phyloP scores from a whole-genome alignment of 2,113 vertebrate genomes.

The Phyllostomus discolor region DNA sequence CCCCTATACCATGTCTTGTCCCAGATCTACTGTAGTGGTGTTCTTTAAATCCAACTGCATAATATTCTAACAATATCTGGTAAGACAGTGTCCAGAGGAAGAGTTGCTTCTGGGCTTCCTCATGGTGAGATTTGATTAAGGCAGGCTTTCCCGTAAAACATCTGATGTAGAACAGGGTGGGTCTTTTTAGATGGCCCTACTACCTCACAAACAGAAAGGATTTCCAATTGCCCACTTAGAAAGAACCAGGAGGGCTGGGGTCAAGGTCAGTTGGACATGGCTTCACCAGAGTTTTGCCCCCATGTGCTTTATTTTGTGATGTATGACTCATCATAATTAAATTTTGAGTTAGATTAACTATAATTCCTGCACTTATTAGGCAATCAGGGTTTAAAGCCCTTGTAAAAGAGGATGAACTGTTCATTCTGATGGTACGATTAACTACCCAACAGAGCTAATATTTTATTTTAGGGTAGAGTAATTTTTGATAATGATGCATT shows the following conservation, averaged over 20 bases:
- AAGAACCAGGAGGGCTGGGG: conserved; percentile 19
- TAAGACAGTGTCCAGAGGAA: conserved; percentile 35
- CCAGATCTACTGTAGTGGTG: neutral
- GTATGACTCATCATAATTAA: conserved; percentile 69
- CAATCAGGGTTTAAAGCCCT: conserved; percentile 61
- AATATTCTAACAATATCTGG: neutral
- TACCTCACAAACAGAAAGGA: conserved; percentile 41
- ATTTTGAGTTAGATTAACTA: conserved; percentile 71
- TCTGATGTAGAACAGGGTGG: neutral
- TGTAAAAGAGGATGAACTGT: conserved; percentile 65
- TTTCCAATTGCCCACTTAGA: conserved; percentile 37
- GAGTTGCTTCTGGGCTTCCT: conserved; percentile 48
- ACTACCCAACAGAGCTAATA: conserved; percentile 63
- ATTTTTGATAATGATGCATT: conserved; percentile 65
- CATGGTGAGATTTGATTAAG: conserved; percentile 28
- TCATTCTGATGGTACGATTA: conserved; percentile 71
- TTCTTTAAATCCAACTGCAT: conserved; percentile 28
- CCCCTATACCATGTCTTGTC: neutral
- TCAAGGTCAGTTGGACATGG: conserved; percentile 59
- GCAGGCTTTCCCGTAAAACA: conserved; percentile 24
- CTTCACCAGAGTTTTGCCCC: conserved; percentile 51
- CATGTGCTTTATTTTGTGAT: conserved; percentile 61
- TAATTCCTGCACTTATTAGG: conserved; percentile 71
- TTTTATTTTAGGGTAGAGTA: conserved; percentile 70
- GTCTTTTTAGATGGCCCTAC: conserved; percentile 9